Percentiles rank a stretch among this genome's conserved stretches.
Evolutionary conservation across 30 jellyfish, hydroid and myxozoan genomes (phyloP).

Genomic region (Aurelia coerulea): DNA sequence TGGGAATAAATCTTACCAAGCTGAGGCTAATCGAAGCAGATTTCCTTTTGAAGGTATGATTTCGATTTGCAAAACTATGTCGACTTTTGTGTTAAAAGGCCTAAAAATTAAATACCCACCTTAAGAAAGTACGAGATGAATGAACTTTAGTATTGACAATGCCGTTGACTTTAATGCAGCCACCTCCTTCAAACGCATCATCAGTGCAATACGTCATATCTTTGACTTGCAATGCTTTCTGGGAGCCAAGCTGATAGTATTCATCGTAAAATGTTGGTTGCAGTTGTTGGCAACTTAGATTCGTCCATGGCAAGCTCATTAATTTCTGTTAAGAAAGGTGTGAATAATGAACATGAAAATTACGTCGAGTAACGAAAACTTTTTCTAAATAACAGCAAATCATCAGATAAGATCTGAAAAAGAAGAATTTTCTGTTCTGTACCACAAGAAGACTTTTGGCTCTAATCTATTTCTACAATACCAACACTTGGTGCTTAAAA

Average conservation of each 20-base stretch:
- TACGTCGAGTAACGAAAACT: no score
- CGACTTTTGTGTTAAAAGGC: neutral
- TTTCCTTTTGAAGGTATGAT: neutral
- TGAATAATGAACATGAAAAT: no score
- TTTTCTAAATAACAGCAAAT: no score
- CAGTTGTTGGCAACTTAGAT: constrained; percentile 79
- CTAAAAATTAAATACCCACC: constrained; percentile 31
- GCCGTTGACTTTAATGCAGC: constrained; percentile 73
- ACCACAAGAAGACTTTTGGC: no score
- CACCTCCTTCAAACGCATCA: constrained; percentile 91
- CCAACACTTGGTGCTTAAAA: no score
- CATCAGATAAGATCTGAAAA: no score
- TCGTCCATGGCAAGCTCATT: constrained; percentile 77
- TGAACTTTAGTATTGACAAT: constrained; percentile 14
- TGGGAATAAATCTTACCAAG: no score
- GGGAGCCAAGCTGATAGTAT: constrained; percentile 71
- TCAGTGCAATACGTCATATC: constrained; percentile 44
- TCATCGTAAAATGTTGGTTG: constrained; percentile 80
- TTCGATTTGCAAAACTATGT: neutral
- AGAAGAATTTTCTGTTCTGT: no score
- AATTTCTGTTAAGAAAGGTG: constrained; percentile 16
- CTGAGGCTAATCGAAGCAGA: no score
- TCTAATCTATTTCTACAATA: no score
- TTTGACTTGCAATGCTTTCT: constrained; percentile 40
- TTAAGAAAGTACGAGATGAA: constrained; percentile 51